Base-by-base conservation (phyloP, 92 coral and sea anemone genomes). In the Epizoanthus fatuus region DNA sequence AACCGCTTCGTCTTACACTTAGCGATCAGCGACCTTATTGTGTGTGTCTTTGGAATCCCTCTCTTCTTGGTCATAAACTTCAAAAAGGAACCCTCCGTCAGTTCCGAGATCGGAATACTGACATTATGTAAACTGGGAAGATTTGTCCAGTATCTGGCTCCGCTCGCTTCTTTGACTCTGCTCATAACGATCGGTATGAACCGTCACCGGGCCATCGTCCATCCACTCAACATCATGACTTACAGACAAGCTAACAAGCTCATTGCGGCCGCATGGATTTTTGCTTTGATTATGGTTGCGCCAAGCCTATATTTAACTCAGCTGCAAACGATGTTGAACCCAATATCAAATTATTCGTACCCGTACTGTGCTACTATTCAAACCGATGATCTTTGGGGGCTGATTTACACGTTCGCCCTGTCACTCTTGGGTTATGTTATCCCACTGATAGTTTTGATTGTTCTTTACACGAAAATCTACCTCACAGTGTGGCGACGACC, bases 131-230 rank as follows among this genome's bases (percentile, higher is more conserved):
- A 94, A 68, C 7, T 86, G 20, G 89, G 91, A 8, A 80, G 98
- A 55, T 94, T 94, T 74, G 91, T 94, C 4, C 98, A 94, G 66
- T 94, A 94, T 57, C 90, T 94, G 67, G 95, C 98, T 1, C 95
- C 98, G 0, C 87, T 90, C 72, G 98, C 91, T 12, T 93, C 98
- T 40, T 90, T 94, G 89, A 92, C 93, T 40, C 81, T 94, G 14
- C 94, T 94, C 5, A 94, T 94, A n/a, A 94, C 98, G 17, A 94
- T 94, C 25, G 98, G 98, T 0, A 72, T 91, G 81, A 94, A 94
- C 57, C 81, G 98, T 3, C 96, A 94, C 19, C 98, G 81, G 39
- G 98, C 98, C 15, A 93, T 94, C 7, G 98, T 92, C 6, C 93
- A 92, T 66, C 98, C 98, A 1, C 84, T 94, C 3, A 91, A 81